A percentile compares a stretch with the other conserved stretches of the same genome.
These are phyloP conservation scores for Eueremaeus valkanovi DNA, from an alignment of 2,888 invertebrate species.

Conservation along the genomic window DNA sequence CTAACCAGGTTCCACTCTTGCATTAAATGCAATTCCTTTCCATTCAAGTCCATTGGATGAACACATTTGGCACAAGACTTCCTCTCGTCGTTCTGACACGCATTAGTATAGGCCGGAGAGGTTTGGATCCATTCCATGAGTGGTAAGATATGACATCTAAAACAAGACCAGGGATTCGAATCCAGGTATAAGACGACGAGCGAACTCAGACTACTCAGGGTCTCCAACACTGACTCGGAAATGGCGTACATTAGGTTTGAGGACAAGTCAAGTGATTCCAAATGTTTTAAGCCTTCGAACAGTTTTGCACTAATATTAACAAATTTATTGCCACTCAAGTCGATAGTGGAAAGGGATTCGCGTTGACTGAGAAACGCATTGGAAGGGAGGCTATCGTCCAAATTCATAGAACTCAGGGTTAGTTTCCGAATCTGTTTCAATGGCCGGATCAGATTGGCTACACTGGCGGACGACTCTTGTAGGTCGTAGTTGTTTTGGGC, in stretches of 20 bases:
- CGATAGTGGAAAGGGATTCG: conserved; percentile 60
- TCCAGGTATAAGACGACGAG: conserved; percentile 52
- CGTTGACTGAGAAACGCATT: conserved; percentile 39
- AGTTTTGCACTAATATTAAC: conserved; percentile 59
- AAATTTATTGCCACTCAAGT: conserved; percentile 70
- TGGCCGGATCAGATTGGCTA: conserved; percentile 57
- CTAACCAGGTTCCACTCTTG: conserved; percentile 41
- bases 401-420: conserved; percentile 53
- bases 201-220: conserved; percentile 51
- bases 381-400: no score
- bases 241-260: conserved; percentile 66
- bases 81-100: no score
- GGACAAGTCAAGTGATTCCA: conserved; percentile 66
- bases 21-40: conserved; percentile 38
- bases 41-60: conserved; percentile 29
- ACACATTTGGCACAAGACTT: conserved; percentile 38
- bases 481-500: conserved; percentile 48
- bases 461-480: conserved; percentile 43
- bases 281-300: conserved; percentile 58
- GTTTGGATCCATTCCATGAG: conserved; percentile 39
- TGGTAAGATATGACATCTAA: conserved; percentile 57
- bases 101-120: background rate
- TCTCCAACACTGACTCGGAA: conserved; percentile 59
- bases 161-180: conserved; percentile 67
- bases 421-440: conserved; percentile 63